A percentile compares a stretch with the other conserved stretches of the same genome.
These are phyloP conservation scores for Pongo abelii DNA, from an alignment of 2,113 vertebrate genomes.

Conservation along the genomic window DNA sequence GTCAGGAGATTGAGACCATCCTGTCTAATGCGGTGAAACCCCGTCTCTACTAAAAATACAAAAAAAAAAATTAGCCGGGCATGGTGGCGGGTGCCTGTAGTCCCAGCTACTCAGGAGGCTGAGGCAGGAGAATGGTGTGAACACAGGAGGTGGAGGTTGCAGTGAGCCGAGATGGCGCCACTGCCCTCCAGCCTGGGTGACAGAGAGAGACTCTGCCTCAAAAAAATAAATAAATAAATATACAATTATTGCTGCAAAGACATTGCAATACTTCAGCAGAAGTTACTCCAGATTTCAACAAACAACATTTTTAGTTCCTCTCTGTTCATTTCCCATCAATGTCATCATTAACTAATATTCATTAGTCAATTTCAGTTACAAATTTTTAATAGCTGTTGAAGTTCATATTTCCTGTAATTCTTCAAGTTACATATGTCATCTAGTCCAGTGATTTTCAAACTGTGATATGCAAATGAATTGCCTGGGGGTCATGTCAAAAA, in stretches of 20 bases:
- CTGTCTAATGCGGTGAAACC: too few species aligned
- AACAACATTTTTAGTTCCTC: background rate
- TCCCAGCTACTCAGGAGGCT: too few species aligned
- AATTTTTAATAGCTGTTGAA: background rate
- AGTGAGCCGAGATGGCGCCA: too few species aligned
- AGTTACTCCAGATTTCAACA: background rate
- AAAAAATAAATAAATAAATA: background rate
- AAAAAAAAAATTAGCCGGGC: too few species aligned
- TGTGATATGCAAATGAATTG: background rate
- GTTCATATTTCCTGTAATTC: background rate
- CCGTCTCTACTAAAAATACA: too few species aligned
- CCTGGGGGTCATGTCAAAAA: background rate
- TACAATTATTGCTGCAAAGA: background rate
- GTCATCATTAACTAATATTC: background rate
- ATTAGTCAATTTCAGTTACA: background rate
- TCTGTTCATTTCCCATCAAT: background rate
- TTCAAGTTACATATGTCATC: background rate
- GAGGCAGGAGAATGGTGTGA: too few species aligned
- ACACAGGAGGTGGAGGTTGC: too few species aligned
- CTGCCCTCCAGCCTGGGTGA: background rate
- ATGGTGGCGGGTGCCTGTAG: too few species aligned
- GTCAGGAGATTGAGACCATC: too few species aligned
- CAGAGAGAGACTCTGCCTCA: background rate
- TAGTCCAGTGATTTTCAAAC: background rate
- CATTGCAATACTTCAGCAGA: background rate